Conservation (phyloP, 2,113 vertebrate species). For the Arvicanthis niloticus region DNA sequence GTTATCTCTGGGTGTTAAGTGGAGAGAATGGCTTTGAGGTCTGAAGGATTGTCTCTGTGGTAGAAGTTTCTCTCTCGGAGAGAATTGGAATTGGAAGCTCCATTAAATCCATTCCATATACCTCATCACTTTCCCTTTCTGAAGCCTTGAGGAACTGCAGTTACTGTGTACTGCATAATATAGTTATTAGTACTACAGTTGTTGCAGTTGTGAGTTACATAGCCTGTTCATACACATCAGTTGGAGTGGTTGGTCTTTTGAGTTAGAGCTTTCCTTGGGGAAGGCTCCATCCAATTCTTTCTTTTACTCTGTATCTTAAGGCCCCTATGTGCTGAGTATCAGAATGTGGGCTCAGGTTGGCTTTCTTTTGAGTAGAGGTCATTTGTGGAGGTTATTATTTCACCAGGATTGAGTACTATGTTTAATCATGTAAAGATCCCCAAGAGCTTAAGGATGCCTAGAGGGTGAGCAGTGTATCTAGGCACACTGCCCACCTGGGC, state of each 20-base stretch:
- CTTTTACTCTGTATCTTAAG: background rate
- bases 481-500: background rate
- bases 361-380: background rate
- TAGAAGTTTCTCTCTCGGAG: background rate
- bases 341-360: background rate
- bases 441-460: background rate
- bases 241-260: background rate
- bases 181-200: background rate
- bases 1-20: background rate
- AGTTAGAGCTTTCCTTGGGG: background rate
- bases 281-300: background rate
- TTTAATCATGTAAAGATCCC: background rate
- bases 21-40: background rate
- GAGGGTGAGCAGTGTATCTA: background rate
- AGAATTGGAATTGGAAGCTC: background rate
- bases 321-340: background rate
- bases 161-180: no score
- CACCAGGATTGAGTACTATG: background rate
- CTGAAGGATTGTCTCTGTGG: background rate
- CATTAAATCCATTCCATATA: background rate
- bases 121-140: background rate
- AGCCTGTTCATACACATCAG: background rate
- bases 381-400: background rate
- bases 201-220: background rate
- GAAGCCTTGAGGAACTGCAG: background rate